phyloP scores from a whole-genome alignment of 2,113 vertebrate genomes.

The Isurus oxyrinchus region DNA sequence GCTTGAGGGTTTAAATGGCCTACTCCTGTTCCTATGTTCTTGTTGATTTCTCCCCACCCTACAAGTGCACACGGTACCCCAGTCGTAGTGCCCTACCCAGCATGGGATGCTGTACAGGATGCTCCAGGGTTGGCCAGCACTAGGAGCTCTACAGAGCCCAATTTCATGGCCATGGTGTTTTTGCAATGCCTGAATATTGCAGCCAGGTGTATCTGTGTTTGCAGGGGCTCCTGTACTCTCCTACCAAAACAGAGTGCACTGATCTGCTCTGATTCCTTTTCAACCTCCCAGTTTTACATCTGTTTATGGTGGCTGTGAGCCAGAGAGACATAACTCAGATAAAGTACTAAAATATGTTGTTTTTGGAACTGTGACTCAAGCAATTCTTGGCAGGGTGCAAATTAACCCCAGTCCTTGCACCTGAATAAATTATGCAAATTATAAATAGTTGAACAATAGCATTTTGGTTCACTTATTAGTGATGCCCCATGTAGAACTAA shows the following conservation, averaged over 20 bases:
- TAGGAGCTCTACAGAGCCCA: background rate
- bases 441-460: background rate
- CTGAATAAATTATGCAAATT: slow-evolving; percentile 31
- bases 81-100: background rate
- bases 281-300: background rate
- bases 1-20: background rate
- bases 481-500: background rate
- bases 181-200: background rate
- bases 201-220: background rate
- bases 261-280: background rate
- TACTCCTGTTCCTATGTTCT: background rate
- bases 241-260: background rate
- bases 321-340: slow-evolving; percentile 7
- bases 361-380: slow-evolving; percentile 16
- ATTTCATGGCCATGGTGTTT: background rate
- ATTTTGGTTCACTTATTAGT: background rate
- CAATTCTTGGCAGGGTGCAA: slow-evolving; percentile 1
- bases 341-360: slow-evolving; percentile 26
- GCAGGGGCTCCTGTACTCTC: background rate
- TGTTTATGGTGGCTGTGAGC: slow-evolving; percentile 12
- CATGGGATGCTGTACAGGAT: background rate
- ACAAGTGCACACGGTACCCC: background rate
- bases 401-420: slow-evolving; percentile 12
- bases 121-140: background rate
- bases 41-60: background rate